Base-by-base conservation (phyloP, 2,113 vertebrate species). In the Rhinolophus sinicus region DNA sequence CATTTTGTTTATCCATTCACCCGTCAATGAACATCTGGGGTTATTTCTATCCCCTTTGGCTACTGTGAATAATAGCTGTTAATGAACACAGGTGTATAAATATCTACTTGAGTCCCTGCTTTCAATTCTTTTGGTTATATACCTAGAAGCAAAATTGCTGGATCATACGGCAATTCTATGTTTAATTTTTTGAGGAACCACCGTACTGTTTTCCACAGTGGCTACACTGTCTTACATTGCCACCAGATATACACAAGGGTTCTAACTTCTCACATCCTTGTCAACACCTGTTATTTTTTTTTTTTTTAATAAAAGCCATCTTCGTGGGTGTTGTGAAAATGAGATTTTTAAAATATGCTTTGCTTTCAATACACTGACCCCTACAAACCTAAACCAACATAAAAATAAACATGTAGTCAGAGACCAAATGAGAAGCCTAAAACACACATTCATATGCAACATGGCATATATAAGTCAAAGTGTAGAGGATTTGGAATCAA, bases 391-490 rank as follows among this genome's bases (percentile, higher is more conserved):
- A 85, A 85, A 60, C 9, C 26, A 80, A 83, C 28, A 93, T 65
- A 84, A 75, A 93, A 96, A 84, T 62, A 95, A 86, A 60, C 26
- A 72, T 60, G 38, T n/a, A 64, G 35, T 69, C 28, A 80, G 56
- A 94, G 75, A 95, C 30, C 15, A 70, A 81, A 60, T 62, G 30
- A 91, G 8, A 88, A 30, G 52, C 30, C 78, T 72, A 89, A 65
- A 83, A 69, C 40, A 90, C 30, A 94, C 9, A 76, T 60, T 44
- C 38, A 26, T 35, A 47, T 19, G 47, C 35, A 76, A 76, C 30
- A 44, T 2, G 28, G 70, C 50, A 78, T 5, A 73, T 15, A 26
- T 33, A 93, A 72, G 40, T 58, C 11, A 84, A 35, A 80, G 58
- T 76, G 40, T 0, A 89, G 15, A 94, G 44, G 67, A 52, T 47